These are phyloP conservation scores for Siniperca chuatsi DNA, from an alignment of 2,113 vertebrate species.

Conservation along the genomic window DNA sequence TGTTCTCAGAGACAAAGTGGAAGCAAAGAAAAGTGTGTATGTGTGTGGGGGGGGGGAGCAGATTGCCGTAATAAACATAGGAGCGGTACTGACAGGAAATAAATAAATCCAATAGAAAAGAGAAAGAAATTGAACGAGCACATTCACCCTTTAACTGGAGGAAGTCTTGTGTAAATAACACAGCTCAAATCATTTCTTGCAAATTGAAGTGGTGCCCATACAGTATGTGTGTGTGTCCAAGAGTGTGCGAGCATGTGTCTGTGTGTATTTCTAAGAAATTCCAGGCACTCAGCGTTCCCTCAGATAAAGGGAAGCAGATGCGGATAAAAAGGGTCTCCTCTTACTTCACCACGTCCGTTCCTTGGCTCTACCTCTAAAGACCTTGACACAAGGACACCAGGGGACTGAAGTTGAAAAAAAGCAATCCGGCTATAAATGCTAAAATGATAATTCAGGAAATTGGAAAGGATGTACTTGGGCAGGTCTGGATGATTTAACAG, in stretches of 20 bases:
- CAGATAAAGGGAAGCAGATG: conserved; percentile 31
- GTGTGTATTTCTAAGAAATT: conserved; percentile 17
- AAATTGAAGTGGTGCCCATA: conserved; percentile 60
- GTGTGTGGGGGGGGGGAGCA: conserved; percentile 32
- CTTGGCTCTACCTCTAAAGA: conserved; percentile 35
- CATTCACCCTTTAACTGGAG: conserved; percentile 61
- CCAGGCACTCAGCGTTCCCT: conserved; percentile 34
- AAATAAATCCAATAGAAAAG: conserved; percentile 74
- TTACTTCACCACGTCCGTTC: conserved; percentile 18
- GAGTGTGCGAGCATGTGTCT: neutral
- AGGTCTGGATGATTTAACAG: conserved; percentile 33
- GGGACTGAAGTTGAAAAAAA: conserved; percentile 38
- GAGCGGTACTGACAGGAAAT: conserved; percentile 65
- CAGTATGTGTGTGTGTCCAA: neutral
- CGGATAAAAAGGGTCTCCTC: conserved; percentile 34
- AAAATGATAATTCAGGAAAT: conserved; percentile 44
- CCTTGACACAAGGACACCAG: conserved; percentile 47
- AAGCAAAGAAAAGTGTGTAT: conserved; percentile 32
- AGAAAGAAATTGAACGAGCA: conserved; percentile 58
- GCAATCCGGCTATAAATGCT: conserved; percentile 44
- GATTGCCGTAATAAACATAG: conserved; percentile 74
- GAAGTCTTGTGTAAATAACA: conserved; percentile 74
- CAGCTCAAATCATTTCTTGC: conserved; percentile 69
- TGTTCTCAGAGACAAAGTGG: conserved; percentile 53
- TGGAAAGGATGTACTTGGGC: neutral